These are phyloP conservation scores for Drosophila mayri DNA, from an alignment of 1,140 invertebrate genomes.

Conservation along the genomic window DNA sequence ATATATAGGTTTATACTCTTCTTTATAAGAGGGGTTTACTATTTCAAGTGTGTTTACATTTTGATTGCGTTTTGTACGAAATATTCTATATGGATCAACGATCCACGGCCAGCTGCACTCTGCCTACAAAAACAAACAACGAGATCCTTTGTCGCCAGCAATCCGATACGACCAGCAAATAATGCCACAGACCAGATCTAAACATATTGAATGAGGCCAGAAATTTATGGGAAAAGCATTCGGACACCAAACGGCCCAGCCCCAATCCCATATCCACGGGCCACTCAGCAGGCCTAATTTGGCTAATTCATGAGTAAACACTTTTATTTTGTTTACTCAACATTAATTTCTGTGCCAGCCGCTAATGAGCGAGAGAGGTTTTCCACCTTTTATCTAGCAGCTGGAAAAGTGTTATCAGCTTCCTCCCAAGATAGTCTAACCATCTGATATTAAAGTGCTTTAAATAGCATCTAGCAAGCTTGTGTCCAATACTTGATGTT, in stretches of 20 bases:
- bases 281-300: conserved; percentile 22
- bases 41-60: no score
- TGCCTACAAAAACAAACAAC: conserved; percentile 21
- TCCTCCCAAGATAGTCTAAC: conserved; percentile 34
- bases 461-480: conserved; percentile 63
- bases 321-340: conserved; percentile 27
- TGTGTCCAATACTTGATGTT: conserved; percentile 33
- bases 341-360: conserved; percentile 27
- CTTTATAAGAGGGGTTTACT: no score
- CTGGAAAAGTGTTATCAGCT: conserved; percentile 32
- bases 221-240: conserved; percentile 26
- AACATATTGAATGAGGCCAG: conserved; percentile 3
- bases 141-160: conserved; percentile 16
- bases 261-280: conserved; percentile 9
- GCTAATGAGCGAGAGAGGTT: background rate
- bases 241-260: conserved; percentile 4
- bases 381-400: conserved; percentile 10
- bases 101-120: conserved; percentile 4
- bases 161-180: conserved; percentile 8
- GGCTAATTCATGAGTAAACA: conserved; percentile 27
- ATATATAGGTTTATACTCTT: no score
- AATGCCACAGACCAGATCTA: conserved; percentile 1
- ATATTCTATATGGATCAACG: conserved; percentile 11
- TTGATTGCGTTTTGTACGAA: background rate
- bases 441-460: conserved; percentile 68